Percentiles rank a stretch among this genome's conserved stretches.
Conservation (phyloP, 2,113 vertebrate species). For the Pardalotus punctatus region DNA sequence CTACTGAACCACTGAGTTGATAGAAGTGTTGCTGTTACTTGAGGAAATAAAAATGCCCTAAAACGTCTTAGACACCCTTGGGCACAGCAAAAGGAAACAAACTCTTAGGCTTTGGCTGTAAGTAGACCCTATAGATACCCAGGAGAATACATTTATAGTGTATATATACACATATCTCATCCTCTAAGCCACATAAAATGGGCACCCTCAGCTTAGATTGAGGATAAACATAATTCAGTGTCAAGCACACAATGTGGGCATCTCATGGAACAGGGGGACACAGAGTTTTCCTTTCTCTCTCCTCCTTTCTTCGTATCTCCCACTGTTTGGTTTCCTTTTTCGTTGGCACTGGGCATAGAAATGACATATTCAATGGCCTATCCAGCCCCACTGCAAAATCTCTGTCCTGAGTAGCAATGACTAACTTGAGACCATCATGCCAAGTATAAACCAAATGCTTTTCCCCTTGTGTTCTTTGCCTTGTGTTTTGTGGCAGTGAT, state of each 20-base stretch:
- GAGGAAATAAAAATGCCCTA: background rate
- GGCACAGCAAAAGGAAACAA: background rate
- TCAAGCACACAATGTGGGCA: background rate
- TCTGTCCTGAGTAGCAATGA: background rate
- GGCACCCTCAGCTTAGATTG: background rate
- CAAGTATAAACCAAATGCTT: background rate
- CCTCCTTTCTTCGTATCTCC: background rate
- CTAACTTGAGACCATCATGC: background rate
- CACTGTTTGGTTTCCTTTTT: background rate
- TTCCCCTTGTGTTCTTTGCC: background rate
- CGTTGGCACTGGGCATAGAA: background rate
- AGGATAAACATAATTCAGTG: background rate
- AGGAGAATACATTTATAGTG: background rate
- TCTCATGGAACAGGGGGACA: background rate
- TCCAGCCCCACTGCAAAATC: background rate
- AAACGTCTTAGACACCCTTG: background rate
- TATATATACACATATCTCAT: background rate
- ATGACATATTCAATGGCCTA: background rate
- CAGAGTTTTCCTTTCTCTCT: background rate
- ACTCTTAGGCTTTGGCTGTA: background rate
- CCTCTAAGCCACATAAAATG: background rate
- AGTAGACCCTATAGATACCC: background rate
- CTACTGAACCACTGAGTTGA: background rate
- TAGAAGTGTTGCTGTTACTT: background rate
- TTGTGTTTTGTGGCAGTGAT: background rate